Conservation (phyloP, 1,140 invertebrate species). For the Saccostrea cuccullata region DNA sequence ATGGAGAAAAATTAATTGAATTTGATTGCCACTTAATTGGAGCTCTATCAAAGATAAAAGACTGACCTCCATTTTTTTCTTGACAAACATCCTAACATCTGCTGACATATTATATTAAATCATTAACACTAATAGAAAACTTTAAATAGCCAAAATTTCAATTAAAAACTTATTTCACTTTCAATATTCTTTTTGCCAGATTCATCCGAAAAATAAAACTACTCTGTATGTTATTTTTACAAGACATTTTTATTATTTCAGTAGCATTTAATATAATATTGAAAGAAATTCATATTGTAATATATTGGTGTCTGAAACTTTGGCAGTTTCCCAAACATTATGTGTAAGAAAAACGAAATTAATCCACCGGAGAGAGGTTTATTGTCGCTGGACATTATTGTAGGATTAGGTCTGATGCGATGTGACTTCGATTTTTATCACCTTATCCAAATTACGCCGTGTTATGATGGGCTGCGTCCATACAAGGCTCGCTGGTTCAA, state of each 20-base stretch:
- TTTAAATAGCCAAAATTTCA: too few relatives aligned
- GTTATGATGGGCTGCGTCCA: conserved; percentile 16
- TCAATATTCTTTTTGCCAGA: too few relatives aligned
- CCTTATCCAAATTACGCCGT: conserved; percentile 23
- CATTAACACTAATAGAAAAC: too few relatives aligned
- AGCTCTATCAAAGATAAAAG: neutral
- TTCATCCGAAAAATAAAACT: too few relatives aligned
- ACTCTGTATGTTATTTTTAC: neutral
- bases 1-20: conserved; percentile 9
- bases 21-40: neutral
- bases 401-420: conserved; percentile 15
- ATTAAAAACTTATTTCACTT: too few relatives aligned
- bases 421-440: conserved; percentile 15
- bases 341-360: conserved; percentile 32
- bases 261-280: too few relatives aligned
- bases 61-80: neutral
- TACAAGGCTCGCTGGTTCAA: neutral
- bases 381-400: conserved; percentile 20
- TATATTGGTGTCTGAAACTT: too few relatives aligned
- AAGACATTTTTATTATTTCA: too few relatives aligned
- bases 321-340: conserved; percentile 20
- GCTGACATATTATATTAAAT: too few relatives aligned
- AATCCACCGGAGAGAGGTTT: neutral
- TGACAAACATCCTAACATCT: neutral
- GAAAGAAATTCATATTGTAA: too few relatives aligned